phyloP scores from a whole-genome alignment of 1,140 invertebrate species.

The Bombyx mori region DNA sequence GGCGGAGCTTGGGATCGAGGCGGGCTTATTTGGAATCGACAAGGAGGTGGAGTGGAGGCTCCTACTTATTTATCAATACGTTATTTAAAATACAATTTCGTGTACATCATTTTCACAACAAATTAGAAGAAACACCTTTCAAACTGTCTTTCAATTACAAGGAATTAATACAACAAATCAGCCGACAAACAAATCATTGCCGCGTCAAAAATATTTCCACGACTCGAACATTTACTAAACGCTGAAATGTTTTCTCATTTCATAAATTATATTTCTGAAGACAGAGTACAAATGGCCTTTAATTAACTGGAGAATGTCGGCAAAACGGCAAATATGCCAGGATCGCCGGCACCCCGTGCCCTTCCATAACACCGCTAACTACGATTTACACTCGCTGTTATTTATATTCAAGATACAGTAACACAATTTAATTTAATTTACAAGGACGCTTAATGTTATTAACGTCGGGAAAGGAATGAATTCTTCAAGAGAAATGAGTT shows the following conservation, averaged over 20 bases:
- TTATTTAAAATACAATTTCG: not conserved
- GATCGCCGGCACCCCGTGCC: slow-evolving; percentile 28
- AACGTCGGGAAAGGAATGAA: not conserved
- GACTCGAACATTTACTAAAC: slow-evolving; percentile 33
- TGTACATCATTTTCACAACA: not conserved
- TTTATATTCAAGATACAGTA: slow-evolving; percentile 41
- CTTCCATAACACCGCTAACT: slow-evolving; percentile 25
- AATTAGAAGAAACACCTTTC: not conserved
- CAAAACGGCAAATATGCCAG: slow-evolving; percentile 55
- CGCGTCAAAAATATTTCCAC: slow-evolving; percentile 16
- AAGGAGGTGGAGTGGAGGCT: slow-evolving; percentile 55
- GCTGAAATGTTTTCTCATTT: slow-evolving; percentile 47
- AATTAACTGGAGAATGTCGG: slow-evolving; percentile 63
- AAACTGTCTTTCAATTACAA: not conserved
- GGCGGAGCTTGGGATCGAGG: slow-evolving; percentile 60
- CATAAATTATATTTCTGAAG: slow-evolving; percentile 60
- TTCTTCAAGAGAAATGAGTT: too few species aligned
- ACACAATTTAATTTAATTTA: slow-evolving; percentile 31
- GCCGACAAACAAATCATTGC: slow-evolving; percentile 7
- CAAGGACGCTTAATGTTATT: slow-evolving; percentile 14
- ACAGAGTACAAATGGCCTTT: slow-evolving; percentile 63
- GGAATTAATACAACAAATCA: not conserved
- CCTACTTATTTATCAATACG: slow-evolving; percentile 49
- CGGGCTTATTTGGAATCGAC: slow-evolving; percentile 63
- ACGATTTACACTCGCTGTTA: slow-evolving; percentile 56